Base-by-base conservation (phyloP, 2,888 invertebrate species). In the Lithosia quadra region DNA sequence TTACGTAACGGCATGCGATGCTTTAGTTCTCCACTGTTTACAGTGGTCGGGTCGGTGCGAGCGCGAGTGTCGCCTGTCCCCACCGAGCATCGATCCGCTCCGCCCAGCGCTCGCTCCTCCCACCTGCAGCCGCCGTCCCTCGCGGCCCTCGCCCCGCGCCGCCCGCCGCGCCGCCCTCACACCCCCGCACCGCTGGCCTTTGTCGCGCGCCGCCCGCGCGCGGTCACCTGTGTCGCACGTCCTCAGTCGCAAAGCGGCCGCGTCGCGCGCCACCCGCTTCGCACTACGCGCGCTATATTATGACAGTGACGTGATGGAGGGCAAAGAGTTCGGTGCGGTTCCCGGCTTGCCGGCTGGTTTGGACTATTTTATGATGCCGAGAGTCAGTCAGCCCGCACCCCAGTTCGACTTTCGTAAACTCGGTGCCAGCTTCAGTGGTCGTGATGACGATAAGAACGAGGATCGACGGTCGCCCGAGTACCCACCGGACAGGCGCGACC, bases 361-460 rank as follows among this genome's bases (percentile, higher is more conserved):
- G 87, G 95, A 95, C 91, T 95, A 95, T 84, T 95, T 95, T 82
- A 93, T 95, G 93, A 92, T 95, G 94, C 95, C 91, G 86, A 95
- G 96, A 28, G 97, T 97, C 65, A 95, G 97, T 75, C 97, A 97
- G 86, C 98, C 97, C 83, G 97, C 98, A 96, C 98, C 98, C 82
- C 98, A 98, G 63, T 98, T 98, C 90, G 98, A 98, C 92, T 98
- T 97, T 87, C 96, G 98, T 68, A 97, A 97, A 87, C 94, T 97
- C 67, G 96, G 97, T 71, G 96, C 96, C 77, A 96, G 96, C 73
- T 95, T 96, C 84, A 96, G 96, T 78, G 92, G 95, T 55, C 95
- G 96, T 24, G 92, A 95, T 82, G 93, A 95, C 60, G 91, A 92
- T 78, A 90, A 91, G 83, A 87, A 84, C 77, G 93, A 93, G 57